Percentiles rank a stretch among this genome's conserved stretches.
Evolutionary conservation across 2,888 invertebrate genomes (phyloP).

Genomic region (Euplagia quadripunctaria): DNA sequence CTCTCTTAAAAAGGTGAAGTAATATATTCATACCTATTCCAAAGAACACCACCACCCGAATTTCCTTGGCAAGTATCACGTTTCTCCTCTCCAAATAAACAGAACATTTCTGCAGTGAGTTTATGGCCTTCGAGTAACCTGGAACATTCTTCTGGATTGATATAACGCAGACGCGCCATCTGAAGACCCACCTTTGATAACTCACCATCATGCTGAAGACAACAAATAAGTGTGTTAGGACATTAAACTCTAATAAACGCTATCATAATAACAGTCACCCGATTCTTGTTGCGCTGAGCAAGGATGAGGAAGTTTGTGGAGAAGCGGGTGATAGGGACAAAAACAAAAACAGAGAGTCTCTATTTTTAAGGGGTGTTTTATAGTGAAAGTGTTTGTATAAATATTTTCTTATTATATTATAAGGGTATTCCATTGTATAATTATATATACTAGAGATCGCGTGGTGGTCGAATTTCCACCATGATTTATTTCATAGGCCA

Average conservation of each 20-base stretch:
- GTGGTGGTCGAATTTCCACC: no score
- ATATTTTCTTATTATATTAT: no score
- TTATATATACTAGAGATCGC: no score
- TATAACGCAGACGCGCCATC: conserved; percentile 61
- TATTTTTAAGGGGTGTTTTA: no score
- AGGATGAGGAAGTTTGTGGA: no score
- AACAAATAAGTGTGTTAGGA: not conserved
- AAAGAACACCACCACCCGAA: conserved; percentile 75
- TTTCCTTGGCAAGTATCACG: conserved; percentile 76
- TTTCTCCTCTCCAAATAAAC: conserved; percentile 70
- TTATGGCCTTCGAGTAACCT: conserved; percentile 50
- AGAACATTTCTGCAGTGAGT: conserved; percentile 73
- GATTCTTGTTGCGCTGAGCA: no score
- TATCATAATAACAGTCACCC: not conserved
- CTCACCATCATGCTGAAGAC: conserved; percentile 66
- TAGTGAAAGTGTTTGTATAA: no score
- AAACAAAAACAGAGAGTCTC: no score
- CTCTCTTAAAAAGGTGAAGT: not conserved
- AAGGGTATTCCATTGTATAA: no score
- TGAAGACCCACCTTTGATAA: conserved; percentile 65
- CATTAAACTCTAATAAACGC: not conserved
- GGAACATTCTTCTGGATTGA: conserved; percentile 59
- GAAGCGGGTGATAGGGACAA: no score
- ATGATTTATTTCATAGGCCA: no score
- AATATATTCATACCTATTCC: conserved; percentile 65